Conservation (phyloP, 2,797 vertebrate species). For the Antennarius maculatus region DNA sequence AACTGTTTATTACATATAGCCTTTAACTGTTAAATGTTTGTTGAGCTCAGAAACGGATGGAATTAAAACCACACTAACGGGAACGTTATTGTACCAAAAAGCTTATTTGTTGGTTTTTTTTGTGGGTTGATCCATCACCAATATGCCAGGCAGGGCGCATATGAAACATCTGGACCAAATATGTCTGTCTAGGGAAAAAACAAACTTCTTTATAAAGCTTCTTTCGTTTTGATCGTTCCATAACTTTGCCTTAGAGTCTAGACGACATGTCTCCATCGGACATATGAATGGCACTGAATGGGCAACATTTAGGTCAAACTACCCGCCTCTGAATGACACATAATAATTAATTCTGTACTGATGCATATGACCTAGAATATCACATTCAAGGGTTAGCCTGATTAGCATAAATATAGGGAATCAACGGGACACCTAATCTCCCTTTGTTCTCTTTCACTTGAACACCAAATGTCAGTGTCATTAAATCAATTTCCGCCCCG, state of each 20-base stretch:
- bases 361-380: conserved; percentile 49
- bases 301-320: conserved; percentile 37
- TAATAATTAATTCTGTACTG: conserved; percentile 37
- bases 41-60: not conserved
- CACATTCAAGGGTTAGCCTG: conserved; percentile 33
- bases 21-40: not conserved
- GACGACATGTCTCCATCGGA: not conserved
- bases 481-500: conserved; percentile 17
- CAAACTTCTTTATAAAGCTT: not conserved
- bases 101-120: not conserved
- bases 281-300: conserved; percentile 5
- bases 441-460: conserved; percentile 11
- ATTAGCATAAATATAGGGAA: conserved; percentile 33
- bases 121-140: not conserved
- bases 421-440: conserved; percentile 16
- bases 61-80: not conserved
- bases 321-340: conserved; percentile 1
- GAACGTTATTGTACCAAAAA: not conserved
- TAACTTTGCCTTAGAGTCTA: not conserved
- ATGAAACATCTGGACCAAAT: conserved; percentile 8
- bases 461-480: conserved; percentile 14
- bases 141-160: not conserved
- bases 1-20: not conserved
- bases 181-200: conserved; percentile 5
- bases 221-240: conserved; percentile 14